phyloP scores from a whole-genome alignment of 30 jellyfish, hydroid and myxozoan genomes.

The Pelagia noctiluca region DNA sequence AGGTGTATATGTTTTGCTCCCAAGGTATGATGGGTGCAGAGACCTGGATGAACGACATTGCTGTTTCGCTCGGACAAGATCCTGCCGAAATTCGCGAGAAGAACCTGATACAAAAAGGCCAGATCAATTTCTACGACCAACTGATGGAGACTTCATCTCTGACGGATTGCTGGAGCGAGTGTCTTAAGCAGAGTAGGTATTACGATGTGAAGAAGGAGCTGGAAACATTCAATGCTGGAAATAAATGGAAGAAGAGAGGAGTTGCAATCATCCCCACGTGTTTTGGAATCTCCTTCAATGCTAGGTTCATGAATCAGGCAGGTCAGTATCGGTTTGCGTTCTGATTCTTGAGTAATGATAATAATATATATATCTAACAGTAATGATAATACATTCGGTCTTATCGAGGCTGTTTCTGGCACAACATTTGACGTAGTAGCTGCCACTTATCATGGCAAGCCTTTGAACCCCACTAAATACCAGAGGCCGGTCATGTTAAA shows the following conservation, averaged over 20 bases:
- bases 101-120: slow-evolving; percentile 41
- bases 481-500: neutral
- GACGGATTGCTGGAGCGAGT: slow-evolving; percentile 47
- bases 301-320: slow-evolving; percentile 25
- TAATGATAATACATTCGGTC: too few relatives aligned
- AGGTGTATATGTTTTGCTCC: neutral
- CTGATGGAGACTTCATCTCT: slow-evolving; percentile 30
- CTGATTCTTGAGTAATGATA: too few relatives aligned
- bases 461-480: neutral
- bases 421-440: neutral
- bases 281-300: slow-evolving; percentile 38
- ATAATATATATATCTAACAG: too few relatives aligned
- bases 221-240: slow-evolving; percentile 25
- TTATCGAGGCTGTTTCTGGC: neutral
- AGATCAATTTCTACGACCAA: slow-evolving; percentile 10
- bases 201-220: slow-evolving; percentile 18
- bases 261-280: slow-evolving; percentile 27
- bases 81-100: slow-evolving; percentile 24
- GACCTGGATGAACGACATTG: slow-evolving; percentile 58
- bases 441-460: neutral
- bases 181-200: slow-evolving; percentile 36
- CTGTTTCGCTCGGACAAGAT: slow-evolving; percentile 35
- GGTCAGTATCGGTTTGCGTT: slow-evolving; percentile 43
- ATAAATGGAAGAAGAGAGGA: slow-evolving; percentile 57
- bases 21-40: slow-evolving; percentile 61